Evolutionary conservation across 2,797 vertebrate species (phyloP).

Genomic region (Trematomus bernacchii): DNA sequence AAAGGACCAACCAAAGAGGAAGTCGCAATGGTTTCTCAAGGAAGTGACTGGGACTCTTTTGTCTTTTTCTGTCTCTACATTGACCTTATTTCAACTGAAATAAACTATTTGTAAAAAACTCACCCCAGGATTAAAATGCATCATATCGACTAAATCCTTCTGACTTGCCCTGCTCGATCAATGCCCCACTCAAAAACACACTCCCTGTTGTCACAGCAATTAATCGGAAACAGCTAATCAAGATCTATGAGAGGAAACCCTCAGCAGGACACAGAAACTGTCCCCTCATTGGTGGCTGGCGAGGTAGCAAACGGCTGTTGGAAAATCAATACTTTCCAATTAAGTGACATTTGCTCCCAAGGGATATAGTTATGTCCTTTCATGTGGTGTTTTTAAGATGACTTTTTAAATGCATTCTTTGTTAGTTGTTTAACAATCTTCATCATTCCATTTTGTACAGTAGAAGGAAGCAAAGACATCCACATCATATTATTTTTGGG

Average conservation of each 20-base stretch:
- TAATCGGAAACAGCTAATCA: constrained; percentile 71
- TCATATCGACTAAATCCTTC: constrained; percentile 21
- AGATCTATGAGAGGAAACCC: constrained; percentile 65
- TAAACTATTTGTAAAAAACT: background rate
- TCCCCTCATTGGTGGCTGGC: constrained; percentile 59
- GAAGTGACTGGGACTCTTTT: background rate
- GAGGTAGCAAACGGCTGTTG: constrained; percentile 52
- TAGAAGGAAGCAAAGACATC: background rate
- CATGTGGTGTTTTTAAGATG: constrained; percentile 40
- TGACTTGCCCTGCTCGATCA: constrained; percentile 45
- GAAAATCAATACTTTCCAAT: constrained; percentile 75
- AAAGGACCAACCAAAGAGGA: background rate
- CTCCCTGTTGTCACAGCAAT: constrained; percentile 58
- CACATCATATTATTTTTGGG: background rate
- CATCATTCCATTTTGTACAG: background rate
- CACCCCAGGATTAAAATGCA: background rate
- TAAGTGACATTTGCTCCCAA: constrained; percentile 67
- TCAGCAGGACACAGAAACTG: constrained; percentile 43
- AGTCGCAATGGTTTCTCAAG: background rate
- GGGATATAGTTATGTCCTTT: constrained; percentile 29
- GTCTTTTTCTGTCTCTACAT: background rate
- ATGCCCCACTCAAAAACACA: constrained; percentile 14
- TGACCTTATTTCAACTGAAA: background rate
- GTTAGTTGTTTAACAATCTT: too few relatives aligned
- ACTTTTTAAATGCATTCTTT: background rate